Percentiles rank a stretch among this genome's conserved stretches.
Evolutionary conservation across 1,140 invertebrate species (phyloP).

Genomic region (Cyclargus thomasi): DNA sequence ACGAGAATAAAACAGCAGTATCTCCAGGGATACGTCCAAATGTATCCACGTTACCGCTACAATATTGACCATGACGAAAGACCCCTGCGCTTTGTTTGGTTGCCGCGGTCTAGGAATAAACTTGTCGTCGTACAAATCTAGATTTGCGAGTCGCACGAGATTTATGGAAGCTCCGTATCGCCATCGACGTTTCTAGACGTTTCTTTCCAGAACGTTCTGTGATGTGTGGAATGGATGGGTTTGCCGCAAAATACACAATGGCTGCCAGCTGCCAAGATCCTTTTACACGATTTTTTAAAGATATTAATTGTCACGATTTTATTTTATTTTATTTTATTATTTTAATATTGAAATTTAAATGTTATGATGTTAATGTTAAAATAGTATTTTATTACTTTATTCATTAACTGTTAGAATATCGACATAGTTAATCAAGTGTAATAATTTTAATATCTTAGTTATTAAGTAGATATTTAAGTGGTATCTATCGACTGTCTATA

Average conservation of each 20-base stretch:
- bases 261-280: background rate
- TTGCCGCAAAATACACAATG: background rate
- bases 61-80: background rate
- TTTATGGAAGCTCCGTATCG: slow-evolving; percentile 34
- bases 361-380: no score
- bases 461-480: background rate
- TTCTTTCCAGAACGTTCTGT: background rate
- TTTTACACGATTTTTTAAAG: background rate
- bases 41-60: background rate
- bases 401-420: no score
- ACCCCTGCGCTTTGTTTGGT: slow-evolving; percentile 37
- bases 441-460: no score
- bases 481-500: background rate
- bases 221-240: background rate
- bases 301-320: no score
- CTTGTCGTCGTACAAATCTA: slow-evolving; percentile 44
- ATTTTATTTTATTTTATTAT: no score
- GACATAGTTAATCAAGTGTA: no score
- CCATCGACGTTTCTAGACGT: slow-evolving; percentile 16
- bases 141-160: slow-evolving; percentile 40
- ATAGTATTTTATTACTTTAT: no score
- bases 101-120: slow-evolving; percentile 41
- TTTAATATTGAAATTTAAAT: no score
- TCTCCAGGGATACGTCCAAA: background rate
- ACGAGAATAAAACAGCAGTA: no score